Evolutionary conservation across 53 echinoderm and acorn worm genomes (phyloP).

Genomic region (Paracentrotus lividus): DNA sequence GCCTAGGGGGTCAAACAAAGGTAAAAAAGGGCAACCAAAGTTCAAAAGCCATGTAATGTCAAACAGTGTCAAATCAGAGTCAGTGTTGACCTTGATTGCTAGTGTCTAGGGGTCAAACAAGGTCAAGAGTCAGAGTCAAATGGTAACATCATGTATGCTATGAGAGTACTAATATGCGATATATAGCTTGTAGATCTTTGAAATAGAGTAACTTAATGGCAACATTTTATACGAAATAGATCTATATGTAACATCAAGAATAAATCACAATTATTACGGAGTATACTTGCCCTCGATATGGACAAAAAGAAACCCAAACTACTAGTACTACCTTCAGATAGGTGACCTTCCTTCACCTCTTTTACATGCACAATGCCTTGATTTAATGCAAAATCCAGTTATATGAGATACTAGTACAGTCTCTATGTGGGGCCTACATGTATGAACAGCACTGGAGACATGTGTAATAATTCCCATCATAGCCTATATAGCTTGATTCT

Average conservation of each 20-base stretch:
- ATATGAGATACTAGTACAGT: background rate
- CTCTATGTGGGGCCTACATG: too few species aligned
- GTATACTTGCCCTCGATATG: background rate
- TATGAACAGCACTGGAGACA: background rate
- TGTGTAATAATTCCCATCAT: slow-evolving; percentile 40
- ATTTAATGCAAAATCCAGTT: background rate
- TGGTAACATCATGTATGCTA: too few species aligned
- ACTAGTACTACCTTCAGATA: background rate
- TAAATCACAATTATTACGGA: background rate
- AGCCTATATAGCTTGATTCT: background rate
- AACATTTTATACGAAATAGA: background rate
- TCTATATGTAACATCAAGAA: background rate
- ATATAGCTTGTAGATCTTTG: too few species aligned
- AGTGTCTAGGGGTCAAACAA: slow-evolving; percentile 75
- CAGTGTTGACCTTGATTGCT: too few species aligned
- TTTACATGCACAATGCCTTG: background rate
- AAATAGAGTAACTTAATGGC: background rate
- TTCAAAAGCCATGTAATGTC: too few species aligned
- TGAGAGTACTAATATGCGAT: too few species aligned
- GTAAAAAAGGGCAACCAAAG: background rate
- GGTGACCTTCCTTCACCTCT: background rate
- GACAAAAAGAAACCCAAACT: background rate
- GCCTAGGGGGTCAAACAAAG: too few species aligned
- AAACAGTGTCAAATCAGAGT: background rate
- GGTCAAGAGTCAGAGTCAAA: too few species aligned